Base-by-base conservation (phyloP, 1,140 invertebrate species). In the Drosophila parabipectinata region DNA sequence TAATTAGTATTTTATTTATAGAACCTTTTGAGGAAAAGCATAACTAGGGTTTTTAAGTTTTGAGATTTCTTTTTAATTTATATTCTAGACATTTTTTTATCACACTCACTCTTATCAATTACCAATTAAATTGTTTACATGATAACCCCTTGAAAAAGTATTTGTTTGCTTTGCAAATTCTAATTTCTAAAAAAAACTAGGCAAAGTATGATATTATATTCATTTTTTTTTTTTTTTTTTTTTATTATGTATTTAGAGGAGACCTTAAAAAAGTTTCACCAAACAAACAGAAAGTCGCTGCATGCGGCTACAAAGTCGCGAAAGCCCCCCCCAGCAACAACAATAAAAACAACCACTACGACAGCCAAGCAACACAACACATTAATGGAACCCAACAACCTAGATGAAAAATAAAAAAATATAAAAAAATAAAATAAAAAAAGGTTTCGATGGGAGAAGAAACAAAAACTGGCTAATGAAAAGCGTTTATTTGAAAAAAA, bases 251-350 rank as follows among this genome's bases (percentile, higher is more conserved):
- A 69, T 80, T 85, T 74, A 77, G 67, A 75, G 60, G 59, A 87
- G 79, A 84, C 81, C 81, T 84, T 87, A 79, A 83, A 85, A 79
- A 72, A 84, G 78, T 84, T 84, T 84, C 81, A 81, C 81, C 81
- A 84, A 84, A 84, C 81, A 84, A 84, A 84, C 81, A 81, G 81
- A 84, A 84, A 81, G 81, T 76, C 62, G 63, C 63, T 77, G 58
- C 57, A 63, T 74, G 71, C 77, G 41, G 15, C 41, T 15, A 21
- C 6, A 4, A 15, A 45, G 41, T 47, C 44, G 81, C 81, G 81
- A 84, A 84, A 84, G 81, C 82, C 66, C 52, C 82, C 66, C 52
- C 63, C 53, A 54, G 54, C 68, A 73, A 53, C 56, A 72, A 59
- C 56, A 73, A 73, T 32, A 75, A 28, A 32, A 72, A 56, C 39